Evolutionary conservation across 2,113 vertebrate species (phyloP).

Genomic region (Brevimyrus niger): DNA sequence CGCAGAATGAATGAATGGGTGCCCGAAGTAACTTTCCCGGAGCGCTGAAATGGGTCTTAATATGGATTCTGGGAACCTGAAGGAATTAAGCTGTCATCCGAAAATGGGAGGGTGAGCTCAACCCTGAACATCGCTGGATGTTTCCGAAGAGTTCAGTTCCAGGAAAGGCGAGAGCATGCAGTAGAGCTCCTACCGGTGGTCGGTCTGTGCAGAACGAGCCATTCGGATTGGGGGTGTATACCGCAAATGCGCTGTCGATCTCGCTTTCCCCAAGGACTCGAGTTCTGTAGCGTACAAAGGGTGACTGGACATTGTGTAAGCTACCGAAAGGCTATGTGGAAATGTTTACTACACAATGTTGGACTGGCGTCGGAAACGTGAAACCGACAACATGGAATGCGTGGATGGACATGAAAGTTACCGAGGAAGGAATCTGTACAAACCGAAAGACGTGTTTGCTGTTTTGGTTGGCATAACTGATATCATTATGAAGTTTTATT

Average conservation of each 20-base stretch:
- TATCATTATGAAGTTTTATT: neutral
- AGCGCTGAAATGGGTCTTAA: slow-evolving; percentile 49
- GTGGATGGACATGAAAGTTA: neutral
- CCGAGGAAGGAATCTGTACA: neutral
- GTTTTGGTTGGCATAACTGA: neutral
- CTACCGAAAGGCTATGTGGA: neutral
- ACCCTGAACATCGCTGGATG: slow-evolving; percentile 57
- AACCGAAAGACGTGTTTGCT: neutral
- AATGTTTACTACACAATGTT: neutral
- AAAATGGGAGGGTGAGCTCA: slow-evolving; percentile 44
- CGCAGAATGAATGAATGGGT: slow-evolving; percentile 63
- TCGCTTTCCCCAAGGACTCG: neutral
- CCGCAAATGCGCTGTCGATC: neutral
- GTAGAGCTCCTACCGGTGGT: slow-evolving; percentile 48
- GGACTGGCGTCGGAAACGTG: neutral
- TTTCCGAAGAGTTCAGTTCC: slow-evolving; percentile 55
- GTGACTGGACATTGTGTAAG: neutral
- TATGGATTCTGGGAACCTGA: slow-evolving; percentile 43
- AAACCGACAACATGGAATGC: neutral
- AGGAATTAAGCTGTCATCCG: slow-evolving; percentile 54
- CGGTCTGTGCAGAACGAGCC: slow-evolving; percentile 59
- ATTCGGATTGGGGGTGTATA: neutral
- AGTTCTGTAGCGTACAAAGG: neutral
- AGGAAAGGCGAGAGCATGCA: slow-evolving; percentile 49
- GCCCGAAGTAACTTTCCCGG: slow-evolving; percentile 62